phyloP scores from a whole-genome alignment of 2,113 vertebrate species.

The Taurulus bubalis region DNA sequence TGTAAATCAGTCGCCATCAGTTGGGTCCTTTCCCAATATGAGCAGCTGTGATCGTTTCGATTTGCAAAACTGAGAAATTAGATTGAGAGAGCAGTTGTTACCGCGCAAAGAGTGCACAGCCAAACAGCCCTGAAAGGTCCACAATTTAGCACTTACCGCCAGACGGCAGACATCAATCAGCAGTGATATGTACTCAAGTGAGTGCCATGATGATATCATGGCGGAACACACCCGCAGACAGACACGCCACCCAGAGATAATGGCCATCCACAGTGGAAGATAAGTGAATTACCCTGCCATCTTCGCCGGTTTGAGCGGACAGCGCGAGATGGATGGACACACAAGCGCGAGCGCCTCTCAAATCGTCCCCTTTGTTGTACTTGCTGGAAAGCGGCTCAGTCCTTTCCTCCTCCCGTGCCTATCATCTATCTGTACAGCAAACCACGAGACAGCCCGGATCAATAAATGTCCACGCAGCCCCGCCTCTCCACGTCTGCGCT shows the following conservation, averaged over 20 bases:
- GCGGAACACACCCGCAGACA: slow-evolving; percentile 57
- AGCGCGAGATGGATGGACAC: slow-evolving; percentile 53
- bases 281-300: slow-evolving; percentile 75
- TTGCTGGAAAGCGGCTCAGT: slow-evolving; percentile 56
- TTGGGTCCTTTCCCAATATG: background rate
- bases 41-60: slow-evolving; percentile 25
- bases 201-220: slow-evolving; percentile 68
- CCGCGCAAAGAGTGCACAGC: slow-evolving; percentile 26
- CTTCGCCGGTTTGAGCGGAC: slow-evolving; percentile 43
- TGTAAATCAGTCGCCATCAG: background rate
- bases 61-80: slow-evolving; percentile 42
- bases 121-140: slow-evolving; percentile 59
- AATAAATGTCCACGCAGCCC: slow-evolving; percentile 66
- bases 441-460: slow-evolving; percentile 67
- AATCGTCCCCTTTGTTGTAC: slow-evolving; percentile 51
- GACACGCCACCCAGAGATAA: slow-evolving; percentile 70
- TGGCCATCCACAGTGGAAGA: slow-evolving; percentile 61
- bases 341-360: slow-evolving; percentile 15
- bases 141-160: slow-evolving; percentile 64
- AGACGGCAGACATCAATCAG: slow-evolving; percentile 64
- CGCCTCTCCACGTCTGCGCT: slow-evolving; percentile 53
- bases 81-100: slow-evolving; percentile 37
- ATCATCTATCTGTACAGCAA: slow-evolving; percentile 68
- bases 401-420: slow-evolving; percentile 44
- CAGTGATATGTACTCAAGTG: slow-evolving; percentile 64